Conservation (phyloP, 2,888 invertebrate species). For the Pseudococcus viburni region DNA sequence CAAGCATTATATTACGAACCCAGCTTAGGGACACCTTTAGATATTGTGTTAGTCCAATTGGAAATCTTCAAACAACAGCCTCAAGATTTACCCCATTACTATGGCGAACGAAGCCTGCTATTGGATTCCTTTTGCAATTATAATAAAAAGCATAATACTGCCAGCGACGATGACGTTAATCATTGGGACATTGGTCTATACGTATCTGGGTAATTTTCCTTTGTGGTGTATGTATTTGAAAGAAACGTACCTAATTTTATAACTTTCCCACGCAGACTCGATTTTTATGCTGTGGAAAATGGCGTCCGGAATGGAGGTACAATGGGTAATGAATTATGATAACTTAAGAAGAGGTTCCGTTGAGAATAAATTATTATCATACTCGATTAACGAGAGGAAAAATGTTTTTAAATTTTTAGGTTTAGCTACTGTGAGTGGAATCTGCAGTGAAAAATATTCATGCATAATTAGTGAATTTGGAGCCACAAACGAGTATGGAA, state of each 20-base stretch:
- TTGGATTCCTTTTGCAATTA: slow-evolving; percentile 84
- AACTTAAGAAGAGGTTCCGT: neutral
- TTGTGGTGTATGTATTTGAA: neutral
- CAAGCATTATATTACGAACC: slow-evolving; percentile 86
- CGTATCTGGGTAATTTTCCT: slow-evolving; percentile 77
- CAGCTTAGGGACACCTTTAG: slow-evolving; percentile 78
- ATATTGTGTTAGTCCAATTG: slow-evolving; percentile 80
- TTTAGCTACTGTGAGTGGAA: slow-evolving; percentile 84
- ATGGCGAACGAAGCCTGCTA: slow-evolving; percentile 79
- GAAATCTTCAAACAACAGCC: slow-evolving; percentile 82
- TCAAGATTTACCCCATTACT: slow-evolving; percentile 75
- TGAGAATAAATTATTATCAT: too few relatives aligned
- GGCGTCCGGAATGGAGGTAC: slow-evolving; percentile 81
- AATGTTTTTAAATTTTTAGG: slow-evolving; percentile 68
- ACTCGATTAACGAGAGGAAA: too few relatives aligned
- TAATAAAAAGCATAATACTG: slow-evolving; percentile 73
- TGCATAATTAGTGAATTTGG: slow-evolving; percentile 87
- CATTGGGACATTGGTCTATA: slow-evolving; percentile 88
- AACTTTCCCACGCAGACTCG: slow-evolving; percentile 74
- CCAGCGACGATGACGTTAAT: slow-evolving; percentile 74
- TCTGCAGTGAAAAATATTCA: slow-evolving; percentile 80
- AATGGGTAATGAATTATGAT: slow-evolving; percentile 76
- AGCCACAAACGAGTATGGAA: slow-evolving; percentile 80
- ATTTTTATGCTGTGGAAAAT: slow-evolving; percentile 82
- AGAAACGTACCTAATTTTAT: neutral